Base-by-base conservation (phyloP, 2,113 vertebrate genomes). In the Psittacus erithacus region DNA sequence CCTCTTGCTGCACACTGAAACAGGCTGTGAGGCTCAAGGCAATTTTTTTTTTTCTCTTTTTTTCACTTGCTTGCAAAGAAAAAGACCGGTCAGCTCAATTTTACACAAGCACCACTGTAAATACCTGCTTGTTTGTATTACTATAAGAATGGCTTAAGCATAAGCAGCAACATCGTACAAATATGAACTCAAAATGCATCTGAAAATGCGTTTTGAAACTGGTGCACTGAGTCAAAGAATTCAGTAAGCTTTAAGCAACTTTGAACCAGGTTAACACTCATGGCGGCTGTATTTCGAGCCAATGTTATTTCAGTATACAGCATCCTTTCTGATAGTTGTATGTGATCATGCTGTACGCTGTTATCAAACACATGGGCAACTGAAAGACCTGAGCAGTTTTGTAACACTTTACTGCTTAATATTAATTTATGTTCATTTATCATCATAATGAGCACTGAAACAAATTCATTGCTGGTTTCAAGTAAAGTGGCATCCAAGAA, bases 201-300 rank as follows among this genome's bases (percentile, higher is more conserved):
- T 52, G 41, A 75, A 83, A 88, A 71, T 82, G 87, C 38, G 57
- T 93, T 95, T 97, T 88, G 84, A 84, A 88, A 91, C 88, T 90
- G 90, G 94, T 97, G 96, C 85, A 94, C 97, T 96, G 97, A 97
- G 84, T 92, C 96, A 82, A 94, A 96, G 96, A 96, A 85, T 92
- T 96, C 94, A 68, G 94, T 95, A 96, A 97, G 97, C 97, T 98
- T 97, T 97, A 97, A 97, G 91, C 93, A 93, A 94, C 96, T 90
- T 94, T 96, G 94, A 97, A 96, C 96, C 97, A 97, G 96, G 95
- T 96, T 95, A 95, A 91, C 85, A 80, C 93, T 93, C 64, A 49
- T 70, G 44, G 82, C 88, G 96, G 92, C 86, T 91, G 20, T 88
- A 46, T 88, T 94, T 94, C 8, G 13, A 95, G 86, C 93, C 93